Evolutionary conservation across 2,888 invertebrate genomes (phyloP), one percentile per base, ranked within the genome.

Genomic region (Tetranychus piercei): DNA sequence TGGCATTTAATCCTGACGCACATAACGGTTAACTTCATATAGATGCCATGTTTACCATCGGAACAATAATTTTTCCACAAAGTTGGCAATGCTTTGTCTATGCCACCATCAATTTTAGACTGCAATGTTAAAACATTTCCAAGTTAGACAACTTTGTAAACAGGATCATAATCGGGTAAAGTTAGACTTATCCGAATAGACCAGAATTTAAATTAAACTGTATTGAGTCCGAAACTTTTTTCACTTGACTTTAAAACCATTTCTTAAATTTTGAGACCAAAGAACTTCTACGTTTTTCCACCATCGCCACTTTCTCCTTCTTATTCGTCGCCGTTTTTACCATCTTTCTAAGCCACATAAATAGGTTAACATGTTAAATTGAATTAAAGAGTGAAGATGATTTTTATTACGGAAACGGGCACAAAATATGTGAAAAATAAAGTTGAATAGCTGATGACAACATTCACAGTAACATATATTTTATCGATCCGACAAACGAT

Each of bases 61-160:
- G 91, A 88, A 80, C 91, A 91, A 85, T 96, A 96, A 84, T 96
- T 97, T 80, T 93, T 89, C 97, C 97, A 99, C 77, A 97, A 86
- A 6, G 96, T 93, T 74, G 91, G 88, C 78, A 96, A 86, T 34
- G 97, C 95, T 84, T 96, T 94, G 84, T 97, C 97, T 78, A 94
- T 89, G 83, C 96, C 96, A 79, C 93, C 94, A 80, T 97, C 96
- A 80, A 96, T 96, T 88, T 94, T 95, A 81, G 96, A 96, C 93
- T 96, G 93, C 81, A 95, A 93, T 76, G 97, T 99, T 82, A 97
- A 89, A 74, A 99, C 96, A 83, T 99, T 99, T 78, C 97, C 99
- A 80, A 99, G 87, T 85, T 99, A 99, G 78, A 93, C 90, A 80
- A 96, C 96, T 84, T 94, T 94, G 85, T 91, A 94, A 74, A 89